phyloP scores from a whole-genome alignment of 2,888 invertebrate genomes.

The Troides helena region DNA sequence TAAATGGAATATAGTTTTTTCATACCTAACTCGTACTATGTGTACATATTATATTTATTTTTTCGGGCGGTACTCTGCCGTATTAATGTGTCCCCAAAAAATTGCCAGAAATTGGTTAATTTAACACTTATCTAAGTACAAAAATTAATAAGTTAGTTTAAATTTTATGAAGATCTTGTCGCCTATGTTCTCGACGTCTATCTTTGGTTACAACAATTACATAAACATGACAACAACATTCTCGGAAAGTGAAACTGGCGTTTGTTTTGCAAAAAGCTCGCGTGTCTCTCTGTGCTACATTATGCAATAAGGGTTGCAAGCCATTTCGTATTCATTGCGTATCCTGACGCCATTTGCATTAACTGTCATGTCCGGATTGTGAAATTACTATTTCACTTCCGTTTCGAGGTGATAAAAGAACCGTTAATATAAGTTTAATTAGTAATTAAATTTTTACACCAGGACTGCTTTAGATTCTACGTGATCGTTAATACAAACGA shows the following conservation, averaged over 20 bases:
- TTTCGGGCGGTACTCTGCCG: too few relatives aligned
- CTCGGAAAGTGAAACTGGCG: slow-evolving; percentile 67
- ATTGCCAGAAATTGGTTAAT: too few relatives aligned
- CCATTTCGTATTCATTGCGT: slow-evolving; percentile 51
- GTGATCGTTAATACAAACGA: too few relatives aligned
- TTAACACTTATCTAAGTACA: too few relatives aligned
- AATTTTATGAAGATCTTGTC: background rate
- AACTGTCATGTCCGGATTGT: slow-evolving; percentile 64
- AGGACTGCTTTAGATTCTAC: too few relatives aligned
- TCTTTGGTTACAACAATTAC: slow-evolving; percentile 10
- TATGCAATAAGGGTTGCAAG: slow-evolving; percentile 72
- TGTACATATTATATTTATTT: too few relatives aligned
- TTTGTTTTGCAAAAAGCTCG: slow-evolving; percentile 64
- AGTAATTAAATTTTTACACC: too few relatives aligned
- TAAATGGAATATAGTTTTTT: too few relatives aligned
- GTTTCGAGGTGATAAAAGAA: slow-evolving; percentile 41
- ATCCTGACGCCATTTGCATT: slow-evolving; percentile 47
- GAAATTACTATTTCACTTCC: slow-evolving; percentile 76
- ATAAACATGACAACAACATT: slow-evolving; percentile 29
- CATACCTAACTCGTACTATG: too few relatives aligned
- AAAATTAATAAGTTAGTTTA: background rate
- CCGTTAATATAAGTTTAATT: background rate
- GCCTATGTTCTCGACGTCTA: background rate
- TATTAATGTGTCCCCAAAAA: too few relatives aligned
- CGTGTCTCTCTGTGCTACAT: slow-evolving; percentile 49